These are phyloP conservation scores for Chaetodon trifascialis DNA, from an alignment of 2,113 vertebrate species.

Conservation along the genomic window DNA sequence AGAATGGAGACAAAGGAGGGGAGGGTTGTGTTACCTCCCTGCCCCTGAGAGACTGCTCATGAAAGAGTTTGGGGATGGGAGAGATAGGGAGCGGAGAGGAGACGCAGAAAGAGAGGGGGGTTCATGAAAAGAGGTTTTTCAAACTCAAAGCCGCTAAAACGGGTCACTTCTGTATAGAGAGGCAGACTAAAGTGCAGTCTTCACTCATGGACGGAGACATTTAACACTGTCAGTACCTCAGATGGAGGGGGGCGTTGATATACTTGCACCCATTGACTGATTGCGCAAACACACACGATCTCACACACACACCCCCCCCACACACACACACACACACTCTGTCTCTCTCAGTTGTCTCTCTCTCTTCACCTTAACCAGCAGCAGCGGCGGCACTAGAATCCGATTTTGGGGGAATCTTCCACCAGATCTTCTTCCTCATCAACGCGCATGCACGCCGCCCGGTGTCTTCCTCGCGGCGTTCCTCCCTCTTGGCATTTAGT, in stretches of 20 bases:
- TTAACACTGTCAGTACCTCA: conserved; percentile 62
- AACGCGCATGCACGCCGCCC: conserved; percentile 8
- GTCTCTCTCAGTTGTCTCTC: background rate
- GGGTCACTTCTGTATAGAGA: conserved; percentile 71
- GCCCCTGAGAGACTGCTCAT: conserved; percentile 83
- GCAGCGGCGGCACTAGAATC: background rate
- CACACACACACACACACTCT: conserved; percentile 3
- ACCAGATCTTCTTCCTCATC: conserved; percentile 11
- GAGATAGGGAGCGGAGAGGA: conserved; percentile 82
- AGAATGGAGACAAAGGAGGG: conserved; percentile 85
- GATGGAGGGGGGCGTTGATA: conserved; percentile 52
- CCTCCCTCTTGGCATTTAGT: conserved; percentile 72
- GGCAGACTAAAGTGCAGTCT: conserved; percentile 65
- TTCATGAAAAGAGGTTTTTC: conserved; percentile 76
- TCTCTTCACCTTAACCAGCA: background rate
- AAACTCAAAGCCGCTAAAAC: conserved; percentile 68
- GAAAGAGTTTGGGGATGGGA: conserved; percentile 85
- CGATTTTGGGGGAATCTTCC: background rate
- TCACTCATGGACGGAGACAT: conserved; percentile 65
- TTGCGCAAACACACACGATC: conserved; percentile 12
- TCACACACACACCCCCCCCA: no score
- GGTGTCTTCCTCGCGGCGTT: conserved; percentile 64
- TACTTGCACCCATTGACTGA: conserved; percentile 60
- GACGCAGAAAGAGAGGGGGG: conserved; percentile 65
- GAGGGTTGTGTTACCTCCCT: conserved; percentile 83